Evolutionary conservation across 2,113 vertebrate species (phyloP), one percentile per base, ranked within the genome.

Genomic region (Benitochromis conjunctus): DNA sequence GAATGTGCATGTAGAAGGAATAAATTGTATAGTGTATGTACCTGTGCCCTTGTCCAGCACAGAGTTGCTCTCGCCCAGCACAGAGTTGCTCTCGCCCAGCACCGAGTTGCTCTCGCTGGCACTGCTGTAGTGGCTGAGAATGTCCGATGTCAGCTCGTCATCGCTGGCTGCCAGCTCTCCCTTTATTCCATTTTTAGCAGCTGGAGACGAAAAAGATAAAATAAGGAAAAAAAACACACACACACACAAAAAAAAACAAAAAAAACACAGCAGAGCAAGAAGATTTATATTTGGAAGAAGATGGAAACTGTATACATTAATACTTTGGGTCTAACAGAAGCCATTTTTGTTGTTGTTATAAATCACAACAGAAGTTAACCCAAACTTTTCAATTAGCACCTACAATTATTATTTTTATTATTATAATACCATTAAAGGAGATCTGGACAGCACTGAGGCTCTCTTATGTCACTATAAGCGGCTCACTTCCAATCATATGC

Each of bases 41-140:
- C 98, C 97, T 80, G 96, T 81, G 13, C 90, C 94, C 53, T 99
- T 98, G 3, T 99, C 98, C 9, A 96, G 79, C 6, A 97, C 94
- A 13, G 97, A 96, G 41, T 97, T 86, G 5, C 92, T 96, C 80
- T 99, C 98, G 9, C 98, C n/a, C n/a, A n/a, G n/a, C n/a, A n/a
- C n/a, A n/a, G n/a, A n/a, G n/a, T n/a, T n/a, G n/a, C n/a, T n/a
- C n/a, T n/a, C n/a, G n/a, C n/a, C n/a, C n/a, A n/a, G 79, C 6
- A 97, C 94, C 14, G 97, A 96, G 41, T 97, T 86, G 5, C 92
- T 96, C 80, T 99, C 98, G 9, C 98, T 99, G 93, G 97, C 94
- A 19, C 97, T 98, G 95, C 98, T 99, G 92, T 92, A 97, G 94
- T 97, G 97, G 92, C 98, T 98, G 85, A 96, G 95, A 51, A 97